These are phyloP conservation scores for Lasioglossum malachurum DNA, from an alignment of 2,888 invertebrate genomes.

Conservation along the genomic window DNA sequence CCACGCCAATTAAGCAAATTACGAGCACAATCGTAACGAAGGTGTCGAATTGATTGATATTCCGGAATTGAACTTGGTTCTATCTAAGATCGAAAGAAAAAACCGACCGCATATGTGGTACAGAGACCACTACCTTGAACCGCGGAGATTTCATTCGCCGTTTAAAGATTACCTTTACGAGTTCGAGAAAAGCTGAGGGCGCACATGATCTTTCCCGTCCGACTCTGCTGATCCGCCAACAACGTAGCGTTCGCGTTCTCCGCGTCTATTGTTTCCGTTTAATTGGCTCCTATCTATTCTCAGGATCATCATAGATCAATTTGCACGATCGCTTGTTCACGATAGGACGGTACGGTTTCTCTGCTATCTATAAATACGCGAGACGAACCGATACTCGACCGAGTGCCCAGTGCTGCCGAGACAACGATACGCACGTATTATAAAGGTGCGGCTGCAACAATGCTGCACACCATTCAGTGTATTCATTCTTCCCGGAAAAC, in stretches of 20 bases:
- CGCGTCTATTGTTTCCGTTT: constrained; percentile 51
- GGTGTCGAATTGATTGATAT: not conserved
- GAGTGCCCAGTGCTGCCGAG: constrained; percentile 22
- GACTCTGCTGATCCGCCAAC: constrained; percentile 23
- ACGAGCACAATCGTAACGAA: not conserved
- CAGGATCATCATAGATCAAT: constrained; percentile 60
- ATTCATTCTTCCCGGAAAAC: not conserved
- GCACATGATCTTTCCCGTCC: constrained; percentile 8
- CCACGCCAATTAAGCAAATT: not conserved
- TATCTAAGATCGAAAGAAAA: not conserved
- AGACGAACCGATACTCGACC: constrained; percentile 23
- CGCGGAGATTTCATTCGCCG: not conserved
- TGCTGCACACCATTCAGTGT: not conserved
- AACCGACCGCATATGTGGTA: not conserved
- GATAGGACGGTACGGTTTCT: constrained; percentile 42
- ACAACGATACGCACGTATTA: constrained; percentile 5
- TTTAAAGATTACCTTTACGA: not conserved
- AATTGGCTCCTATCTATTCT: constrained; percentile 54
- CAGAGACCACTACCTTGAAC: not conserved
- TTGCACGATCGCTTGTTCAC: constrained; percentile 49
- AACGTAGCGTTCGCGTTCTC: constrained; percentile 3
- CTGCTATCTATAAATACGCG: constrained; percentile 59
- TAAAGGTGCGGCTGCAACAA: not conserved
- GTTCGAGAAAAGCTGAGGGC: not conserved
- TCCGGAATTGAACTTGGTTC: not conserved